phyloP scores from a whole-genome alignment of 2,113 vertebrate genomes.

The Oenanthe oenanthe region DNA sequence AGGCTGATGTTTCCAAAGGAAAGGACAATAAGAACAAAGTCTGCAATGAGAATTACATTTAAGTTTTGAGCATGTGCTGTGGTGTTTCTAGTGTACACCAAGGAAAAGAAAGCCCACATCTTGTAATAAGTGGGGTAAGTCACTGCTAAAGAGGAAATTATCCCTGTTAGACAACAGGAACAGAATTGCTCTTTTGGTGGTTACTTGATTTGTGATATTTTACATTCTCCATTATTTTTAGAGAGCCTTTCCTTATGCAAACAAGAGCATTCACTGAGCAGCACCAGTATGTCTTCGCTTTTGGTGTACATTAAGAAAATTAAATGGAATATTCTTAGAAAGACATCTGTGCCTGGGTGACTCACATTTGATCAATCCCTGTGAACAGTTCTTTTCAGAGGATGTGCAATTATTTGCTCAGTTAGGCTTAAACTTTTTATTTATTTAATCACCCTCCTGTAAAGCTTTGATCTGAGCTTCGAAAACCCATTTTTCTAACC shows the following conservation, averaged over 20 bases:
- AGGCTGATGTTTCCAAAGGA: background rate
- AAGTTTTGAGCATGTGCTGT: background rate
- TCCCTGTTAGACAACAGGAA: conserved; percentile 56
- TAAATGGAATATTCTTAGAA: conserved; percentile 79
- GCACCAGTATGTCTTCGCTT: conserved; percentile 54
- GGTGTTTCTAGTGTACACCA: background rate
- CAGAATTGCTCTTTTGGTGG: background rate
- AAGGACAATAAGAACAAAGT: background rate
- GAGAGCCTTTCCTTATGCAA: conserved; percentile 66
- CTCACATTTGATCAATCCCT: conserved; percentile 79
- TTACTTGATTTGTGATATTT: background rate
- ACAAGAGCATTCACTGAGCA: conserved; percentile 66
- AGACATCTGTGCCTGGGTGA: conserved; percentile 78
- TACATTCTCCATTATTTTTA: conserved; percentile 24
- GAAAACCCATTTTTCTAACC: conserved; percentile 73
- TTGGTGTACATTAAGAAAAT: conserved; percentile 76
- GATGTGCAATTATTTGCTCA: conserved; percentile 85
- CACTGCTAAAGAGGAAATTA: background rate
- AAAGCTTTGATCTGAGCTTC: conserved; percentile 80
- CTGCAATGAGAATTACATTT: background rate
- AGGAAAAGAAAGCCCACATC: background rate
- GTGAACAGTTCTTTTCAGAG: conserved; percentile 75
- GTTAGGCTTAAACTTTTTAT: conserved; percentile 81
- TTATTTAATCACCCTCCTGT: conserved; percentile 80
- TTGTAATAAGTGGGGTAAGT: background rate